Conservation (phyloP, 2,797 vertebrate genomes). For the Chrosomus eos region DNA sequence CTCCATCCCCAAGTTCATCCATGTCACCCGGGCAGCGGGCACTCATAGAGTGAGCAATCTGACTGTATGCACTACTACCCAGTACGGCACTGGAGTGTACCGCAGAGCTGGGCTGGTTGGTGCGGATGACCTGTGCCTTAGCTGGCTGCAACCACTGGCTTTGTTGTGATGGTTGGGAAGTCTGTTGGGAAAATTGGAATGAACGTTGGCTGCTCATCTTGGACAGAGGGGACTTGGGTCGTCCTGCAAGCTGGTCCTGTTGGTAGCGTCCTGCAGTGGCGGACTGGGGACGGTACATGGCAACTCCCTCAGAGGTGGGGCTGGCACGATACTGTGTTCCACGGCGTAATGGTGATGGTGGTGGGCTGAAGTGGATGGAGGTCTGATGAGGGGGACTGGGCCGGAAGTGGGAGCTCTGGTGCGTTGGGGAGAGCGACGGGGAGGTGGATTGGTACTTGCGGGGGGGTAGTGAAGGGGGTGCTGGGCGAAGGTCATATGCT, state of each 20-base stretch:
- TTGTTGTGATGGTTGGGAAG: constrained; percentile 69
- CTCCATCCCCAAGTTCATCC: constrained; percentile 81
- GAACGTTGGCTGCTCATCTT: constrained; percentile 87
- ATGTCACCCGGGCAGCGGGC: constrained; percentile 88
- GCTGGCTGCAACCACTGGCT: constrained; percentile 90
- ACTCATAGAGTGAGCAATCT: constrained; percentile 86
- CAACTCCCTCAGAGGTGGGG: constrained; percentile 82
- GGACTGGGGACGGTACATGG: constrained; percentile 82
- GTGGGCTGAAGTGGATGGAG: constrained; percentile 87
- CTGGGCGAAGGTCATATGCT: constrained; percentile 85
- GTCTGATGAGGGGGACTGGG: constrained; percentile 85
- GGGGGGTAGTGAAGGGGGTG: constrained; percentile 80
- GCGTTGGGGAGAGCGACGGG: constrained; percentile 86
- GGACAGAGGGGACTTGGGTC: constrained; percentile 86
- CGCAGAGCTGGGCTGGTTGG: constrained; percentile 82
- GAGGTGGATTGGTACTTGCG: constrained; percentile 86
- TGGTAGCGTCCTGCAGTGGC: constrained; percentile 74
- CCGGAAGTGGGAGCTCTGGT: constrained; percentile 85
- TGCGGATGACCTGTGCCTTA: constrained; percentile 88
- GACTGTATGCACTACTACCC: constrained; percentile 85
- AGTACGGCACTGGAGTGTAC: constrained; percentile 68
- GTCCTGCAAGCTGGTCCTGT: constrained; percentile 80
- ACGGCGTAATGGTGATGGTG: constrained; percentile 85
- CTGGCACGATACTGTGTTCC: constrained; percentile 85
- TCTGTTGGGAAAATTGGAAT: constrained; percentile 85